Percentiles rank a stretch among this genome's conserved stretches.
Conservation (phyloP, 2,888 invertebrate species). For the Athalia rosae region DNA sequence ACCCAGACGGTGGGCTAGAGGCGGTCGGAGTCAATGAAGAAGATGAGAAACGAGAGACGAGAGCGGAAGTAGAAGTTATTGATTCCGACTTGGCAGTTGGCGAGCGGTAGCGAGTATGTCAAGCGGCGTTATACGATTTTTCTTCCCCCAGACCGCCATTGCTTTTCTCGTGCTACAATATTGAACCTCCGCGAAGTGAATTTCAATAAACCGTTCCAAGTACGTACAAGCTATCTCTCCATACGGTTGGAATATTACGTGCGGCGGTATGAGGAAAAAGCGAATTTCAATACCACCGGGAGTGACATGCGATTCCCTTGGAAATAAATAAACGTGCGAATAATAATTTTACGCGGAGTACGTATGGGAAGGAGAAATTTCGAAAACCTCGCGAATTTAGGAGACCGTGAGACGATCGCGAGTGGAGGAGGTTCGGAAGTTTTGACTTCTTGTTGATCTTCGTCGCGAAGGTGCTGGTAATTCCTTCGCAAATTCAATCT, state of each 20-base stretch:
- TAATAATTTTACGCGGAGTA: no score
- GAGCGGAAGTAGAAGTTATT: constrained; percentile 66
- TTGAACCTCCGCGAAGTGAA: constrained; percentile 19
- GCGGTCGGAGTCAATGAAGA: not conserved
- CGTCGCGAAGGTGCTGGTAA: no score
- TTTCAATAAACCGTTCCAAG: constrained; percentile 33
- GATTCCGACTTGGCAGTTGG: constrained; percentile 66
- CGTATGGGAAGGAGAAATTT: not conserved
- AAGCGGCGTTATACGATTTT: constrained; percentile 32
- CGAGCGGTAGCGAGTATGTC: constrained; percentile 36
- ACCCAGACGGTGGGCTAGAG: not conserved
- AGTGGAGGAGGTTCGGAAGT: no score
- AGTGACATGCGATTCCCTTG: no score
- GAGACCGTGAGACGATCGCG: no score
- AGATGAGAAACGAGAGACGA: constrained; percentile 24
- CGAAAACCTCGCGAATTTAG: not conserved
- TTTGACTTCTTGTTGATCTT: no score
- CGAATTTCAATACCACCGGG: not conserved
- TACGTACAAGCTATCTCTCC: constrained; percentile 10
- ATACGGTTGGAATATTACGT: no score
- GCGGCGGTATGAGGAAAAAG: not conserved
- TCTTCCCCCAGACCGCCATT: constrained; percentile 3
- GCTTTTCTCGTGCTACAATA: not conserved
- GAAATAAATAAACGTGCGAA: no score
- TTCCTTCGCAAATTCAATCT: no score